A percentile compares a stretch with the other conserved stretches of the same genome.
Evolutionary conservation across 2,888 invertebrate species (phyloP).

Genomic region (Gnatocerus cornutus): DNA sequence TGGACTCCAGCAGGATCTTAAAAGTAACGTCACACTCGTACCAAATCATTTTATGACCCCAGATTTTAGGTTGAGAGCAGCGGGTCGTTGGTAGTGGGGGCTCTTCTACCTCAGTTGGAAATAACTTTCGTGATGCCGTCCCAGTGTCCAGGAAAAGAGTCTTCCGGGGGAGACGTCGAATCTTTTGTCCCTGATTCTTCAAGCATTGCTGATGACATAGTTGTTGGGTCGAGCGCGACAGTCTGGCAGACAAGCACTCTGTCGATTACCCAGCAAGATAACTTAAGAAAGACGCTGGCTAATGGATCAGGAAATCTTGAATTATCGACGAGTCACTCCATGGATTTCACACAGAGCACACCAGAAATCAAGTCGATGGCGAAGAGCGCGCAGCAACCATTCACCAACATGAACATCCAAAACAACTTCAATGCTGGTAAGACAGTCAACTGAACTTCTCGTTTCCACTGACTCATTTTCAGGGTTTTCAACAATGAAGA

Average conservation of each 20-base stretch:
- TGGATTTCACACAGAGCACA: constrained; percentile 53
- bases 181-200: constrained; percentile 88
- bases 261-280: constrained; percentile 58
- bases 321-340: constrained; percentile 54
- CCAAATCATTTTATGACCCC: constrained; percentile 10
- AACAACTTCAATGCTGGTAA: constrained; percentile 74
- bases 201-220: constrained; percentile 84
- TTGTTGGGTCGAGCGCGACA: constrained; percentile 67
- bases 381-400: constrained; percentile 42
- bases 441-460: background rate
- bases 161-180: constrained; percentile 87
- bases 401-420: constrained; percentile 57
- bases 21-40: constrained; percentile 71
- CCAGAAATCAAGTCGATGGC: constrained; percentile 43
- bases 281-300: constrained; percentile 53
- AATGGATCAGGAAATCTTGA: constrained; percentile 55
- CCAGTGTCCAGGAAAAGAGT: constrained; percentile 88
- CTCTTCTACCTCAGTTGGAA: constrained; percentile 89
- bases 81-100: constrained; percentile 80
- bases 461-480: constrained; percentile 50
- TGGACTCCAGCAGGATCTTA: constrained; percentile 84
- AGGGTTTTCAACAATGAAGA: constrained; percentile 86
- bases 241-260: constrained; percentile 64
- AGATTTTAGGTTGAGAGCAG: constrained; percentile 68
- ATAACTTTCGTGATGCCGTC: constrained; percentile 91